Evolutionary conservation across 1,140 invertebrate genomes (phyloP), one percentile per base, ranked within the genome.

Genomic region (Drosophila pruinosa): DNA sequence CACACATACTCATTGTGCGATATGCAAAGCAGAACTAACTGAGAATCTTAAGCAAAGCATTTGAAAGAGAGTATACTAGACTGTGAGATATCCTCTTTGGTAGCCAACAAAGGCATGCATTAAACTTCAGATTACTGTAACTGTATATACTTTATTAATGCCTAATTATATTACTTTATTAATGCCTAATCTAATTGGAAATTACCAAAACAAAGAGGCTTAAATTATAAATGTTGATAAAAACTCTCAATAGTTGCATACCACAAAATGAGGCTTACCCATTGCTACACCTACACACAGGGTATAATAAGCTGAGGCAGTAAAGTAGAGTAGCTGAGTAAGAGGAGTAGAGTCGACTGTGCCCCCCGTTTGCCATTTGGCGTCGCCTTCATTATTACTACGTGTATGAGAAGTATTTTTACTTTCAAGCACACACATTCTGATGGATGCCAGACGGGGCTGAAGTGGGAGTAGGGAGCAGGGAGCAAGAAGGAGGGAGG

Each of bases 371-470:
- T 50, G 24, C 15, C 8, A 31, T 17, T 52, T 53, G 57, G 26
- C n/a, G 14, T 28, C 39, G 26, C 26, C 58, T 53, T 38, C 45
- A 52, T 58, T 50, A 71, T 71, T 71, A 65, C 65, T 10, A 45
- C 19, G 48, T 28, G 47, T 15, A n/a, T 7, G 2, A n/a, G 31
- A 34, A 43, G 22, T 57, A 65, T 72, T 67, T 71, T 65, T 65
- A 57, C 45, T 56, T 43, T 24, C 21, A n/a, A 12, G 19, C 28
- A 31, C 50, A 21, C 10, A 21, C n/a, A n/a, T n/a, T 34, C 12
- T 36, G 34, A 38, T n/a, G 17, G 24, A 43, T 24, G 19, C 45
- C 10, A 38, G 22, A 26, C 10, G 2, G 22, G 19, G 8, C 21
- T 3, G 8, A 12, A 7, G 7, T 1, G 7, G 36, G 17, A 3